Conservation (phyloP, 2,888 invertebrate species). For the Rhaphigaster nebulosa region DNA sequence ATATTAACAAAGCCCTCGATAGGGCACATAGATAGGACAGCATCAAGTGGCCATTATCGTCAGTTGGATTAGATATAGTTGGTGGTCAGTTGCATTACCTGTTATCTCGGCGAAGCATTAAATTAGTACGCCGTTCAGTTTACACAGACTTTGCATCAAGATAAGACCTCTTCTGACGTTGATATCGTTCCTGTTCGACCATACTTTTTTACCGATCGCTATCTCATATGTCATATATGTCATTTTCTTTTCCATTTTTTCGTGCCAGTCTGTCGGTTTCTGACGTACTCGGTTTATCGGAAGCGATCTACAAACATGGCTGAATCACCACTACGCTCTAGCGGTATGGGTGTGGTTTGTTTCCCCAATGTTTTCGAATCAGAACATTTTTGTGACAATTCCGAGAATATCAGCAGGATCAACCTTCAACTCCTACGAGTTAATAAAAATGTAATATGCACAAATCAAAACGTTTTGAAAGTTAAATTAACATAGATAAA, state of each 20-base stretch:
- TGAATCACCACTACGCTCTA: background rate
- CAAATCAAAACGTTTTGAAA: no score
- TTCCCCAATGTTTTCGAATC: background rate
- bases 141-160: conserved; percentile 22
- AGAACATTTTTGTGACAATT: background rate
- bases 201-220: background rate
- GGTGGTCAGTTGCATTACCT: conserved; percentile 46
- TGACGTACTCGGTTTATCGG: background rate
- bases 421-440: no score
- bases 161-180: background rate
- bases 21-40: background rate
- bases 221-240: background rate
- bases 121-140: conserved; percentile 30
- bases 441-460: no score
- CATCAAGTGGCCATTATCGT: conserved; percentile 38
- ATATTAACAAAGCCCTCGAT: conserved; percentile 45
- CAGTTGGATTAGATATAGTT: conserved; percentile 46
- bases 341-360: background rate
- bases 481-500: no score
- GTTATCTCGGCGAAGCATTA: conserved; percentile 25
- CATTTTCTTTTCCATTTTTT: background rate
- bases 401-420: background rate
- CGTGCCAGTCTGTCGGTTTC: background rate
- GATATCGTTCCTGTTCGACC: background rate
- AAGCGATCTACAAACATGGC: background rate